Evolutionary conservation across 1,140 invertebrate species (phyloP).

Genomic region (Bombus huntii): DNA sequence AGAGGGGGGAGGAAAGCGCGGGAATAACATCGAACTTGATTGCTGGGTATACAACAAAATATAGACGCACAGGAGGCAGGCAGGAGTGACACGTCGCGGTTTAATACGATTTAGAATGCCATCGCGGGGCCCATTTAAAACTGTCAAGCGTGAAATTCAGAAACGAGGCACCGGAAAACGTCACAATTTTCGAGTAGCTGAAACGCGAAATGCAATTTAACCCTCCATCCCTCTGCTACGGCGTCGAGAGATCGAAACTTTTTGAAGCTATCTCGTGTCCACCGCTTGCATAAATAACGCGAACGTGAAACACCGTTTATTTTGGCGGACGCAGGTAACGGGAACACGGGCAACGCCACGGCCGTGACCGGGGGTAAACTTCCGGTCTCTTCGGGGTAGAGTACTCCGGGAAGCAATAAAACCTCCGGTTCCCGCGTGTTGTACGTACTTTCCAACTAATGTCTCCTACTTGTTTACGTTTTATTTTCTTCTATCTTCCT

Average conservation of each 20-base stretch:
- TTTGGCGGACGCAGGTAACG: slow-evolving; percentile 17
- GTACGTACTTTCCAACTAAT: slow-evolving; percentile 37
- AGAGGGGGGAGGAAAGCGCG: not conserved
- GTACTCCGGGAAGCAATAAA: slow-evolving; percentile 43
- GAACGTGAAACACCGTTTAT: slow-evolving; percentile 55
- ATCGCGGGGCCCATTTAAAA: slow-evolving; percentile 46
- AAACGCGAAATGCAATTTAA: slow-evolving; percentile 51
- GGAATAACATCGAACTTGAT: slow-evolving; percentile 40
- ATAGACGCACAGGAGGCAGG: not conserved
- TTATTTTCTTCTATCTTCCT: not conserved
- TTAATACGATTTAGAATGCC: slow-evolving; percentile 53
- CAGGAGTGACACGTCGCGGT: slow-evolving; percentile 34
- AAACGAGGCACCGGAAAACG: slow-evolving; percentile 42
- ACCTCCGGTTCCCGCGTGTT: slow-evolving; percentile 8
- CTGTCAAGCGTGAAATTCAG: slow-evolving; percentile 53
- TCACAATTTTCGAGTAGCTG: slow-evolving; percentile 54
- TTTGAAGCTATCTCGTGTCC: slow-evolving; percentile 52
- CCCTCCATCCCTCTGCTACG: not conserved
- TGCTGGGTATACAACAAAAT: slow-evolving; percentile 10
- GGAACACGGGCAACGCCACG: not conserved
- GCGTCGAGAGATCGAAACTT: slow-evolving; percentile 54
- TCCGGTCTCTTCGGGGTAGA: slow-evolving; percentile 41
- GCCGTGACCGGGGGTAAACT: slow-evolving; percentile 30
- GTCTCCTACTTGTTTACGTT: slow-evolving; percentile 12
- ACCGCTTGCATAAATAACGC: slow-evolving; percentile 58